phyloP scores from a whole-genome alignment of 2,888 invertebrate species.

The Hyposoter dolosus region DNA sequence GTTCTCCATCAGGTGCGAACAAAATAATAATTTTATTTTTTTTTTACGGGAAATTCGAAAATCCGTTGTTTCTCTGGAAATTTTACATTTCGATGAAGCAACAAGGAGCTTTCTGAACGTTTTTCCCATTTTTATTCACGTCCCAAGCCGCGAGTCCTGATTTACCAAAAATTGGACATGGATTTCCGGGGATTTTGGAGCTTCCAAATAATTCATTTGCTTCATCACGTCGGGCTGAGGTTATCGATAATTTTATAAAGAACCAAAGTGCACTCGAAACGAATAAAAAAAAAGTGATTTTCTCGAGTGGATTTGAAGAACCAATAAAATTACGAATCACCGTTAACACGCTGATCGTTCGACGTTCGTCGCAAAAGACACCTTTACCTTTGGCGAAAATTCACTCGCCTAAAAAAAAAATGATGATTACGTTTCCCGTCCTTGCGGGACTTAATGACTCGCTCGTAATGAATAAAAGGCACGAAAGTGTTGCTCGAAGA shows the following conservation, averaged over 20 bases:
- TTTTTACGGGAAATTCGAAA: neutral
- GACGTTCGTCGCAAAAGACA: neutral
- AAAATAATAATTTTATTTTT: too few species aligned
- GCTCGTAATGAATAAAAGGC: slow-evolving; percentile 9
- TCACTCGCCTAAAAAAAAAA: neutral
- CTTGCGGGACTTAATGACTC: neutral
- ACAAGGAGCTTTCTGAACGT: neutral
- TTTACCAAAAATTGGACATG: neutral
- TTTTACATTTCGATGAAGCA: neutral
- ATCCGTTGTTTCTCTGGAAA: neutral
- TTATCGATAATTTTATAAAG: neutral
- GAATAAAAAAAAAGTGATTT: neutral
- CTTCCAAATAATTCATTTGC: neutral
- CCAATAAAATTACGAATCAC: neutral
- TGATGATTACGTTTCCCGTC: neutral
- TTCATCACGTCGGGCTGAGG: neutral
- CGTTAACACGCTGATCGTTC: neutral
- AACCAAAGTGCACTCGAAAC: neutral
- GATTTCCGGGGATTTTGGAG: neutral
- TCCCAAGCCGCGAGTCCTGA: neutral
- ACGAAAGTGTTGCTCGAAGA: neutral
- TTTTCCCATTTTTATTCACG: neutral
- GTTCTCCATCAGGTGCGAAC: neutral
- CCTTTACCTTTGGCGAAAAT: neutral
- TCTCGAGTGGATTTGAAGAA: neutral